Base-by-base conservation (phyloP, 2,113 vertebrate genomes). In the Scomber scombrus region DNA sequence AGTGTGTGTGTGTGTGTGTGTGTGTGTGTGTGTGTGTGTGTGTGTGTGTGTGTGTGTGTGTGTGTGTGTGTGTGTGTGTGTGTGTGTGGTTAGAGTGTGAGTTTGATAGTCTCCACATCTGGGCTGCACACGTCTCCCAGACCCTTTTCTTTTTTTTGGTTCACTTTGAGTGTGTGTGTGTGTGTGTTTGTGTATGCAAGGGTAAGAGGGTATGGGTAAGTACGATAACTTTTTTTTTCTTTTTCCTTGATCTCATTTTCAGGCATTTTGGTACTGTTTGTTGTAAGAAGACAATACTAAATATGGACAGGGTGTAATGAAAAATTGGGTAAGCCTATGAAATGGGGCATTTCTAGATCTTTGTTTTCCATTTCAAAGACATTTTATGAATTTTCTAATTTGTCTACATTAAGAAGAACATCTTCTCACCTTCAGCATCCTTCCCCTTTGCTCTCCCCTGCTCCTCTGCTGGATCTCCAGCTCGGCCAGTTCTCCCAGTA, bases 401-500 rank as follows among this genome's bases (percentile, higher is more conserved):
- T 40, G 34, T 40, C 34, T 40, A 40, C 34, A 40, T 40, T 6
- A 40, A 9, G 6, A 40, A 40, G 34, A 63, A 70, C 29, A 23
- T 47, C 4, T 52, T 55, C 85, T 90, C 74, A 92, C 91, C 89
- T 76, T 85, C 79, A 9, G 34, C 3, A 29, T 51, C 68, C 43
- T 92, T 92, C 76, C 76, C 95, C 95, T 92, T 90, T 75, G 66
- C 58, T 85, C 47, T 82, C 82, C 82, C 57, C 81, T 81, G 80
- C 57, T 92, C 81, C 92, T 91, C 80, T 91, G 91, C 81, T 94
- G 95, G 74, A 93, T 90, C 92, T 97, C 97, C 92, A 99, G 93
- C 55, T 98, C 97, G 0, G 97, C 97, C 74, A 99, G 93, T 76
- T 98, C 98, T 1, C 97, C 97, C 85, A 99, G 95, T 83, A 99